Evolutionary conservation across 2,888 invertebrate species (phyloP), one percentile per base, ranked within the genome.

Genomic region (Monopis laevigella): DNA sequence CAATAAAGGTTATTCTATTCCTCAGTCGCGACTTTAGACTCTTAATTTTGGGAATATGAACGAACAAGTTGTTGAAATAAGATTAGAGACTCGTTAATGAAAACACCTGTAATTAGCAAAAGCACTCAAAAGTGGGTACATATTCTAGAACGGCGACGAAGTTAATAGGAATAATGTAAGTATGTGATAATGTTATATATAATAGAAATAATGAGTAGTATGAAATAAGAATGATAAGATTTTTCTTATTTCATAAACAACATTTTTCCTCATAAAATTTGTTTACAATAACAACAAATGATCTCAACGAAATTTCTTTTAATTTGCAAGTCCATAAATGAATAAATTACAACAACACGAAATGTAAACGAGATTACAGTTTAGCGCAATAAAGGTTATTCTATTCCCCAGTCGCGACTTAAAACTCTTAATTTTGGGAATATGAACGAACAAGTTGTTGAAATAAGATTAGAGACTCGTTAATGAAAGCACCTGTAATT

Each of bases 81-180:
- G 58, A 64, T 65, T 59, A 59, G 53, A 57, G 49, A 55, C 64
- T 65, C 63, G 62, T 64, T 69, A 65, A 68, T 64, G 61, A 58
- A 56, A 64, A 62, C 51, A 66, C 65, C 65, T 68, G 64, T 65
- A 69, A 70, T 71, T 70, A 69, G 63, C 55, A 49, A 48, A 50
- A 58, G 58, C 55, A 57, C 62, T 62, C 58, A 58, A 61, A 63
- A 65, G 58, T 58, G 58, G 62, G 60, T 65, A 65, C 65, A 72
- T 64, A 62, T 62, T 71, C 59, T 51, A 49, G 21, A 32, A 38
- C 39, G 44, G 43, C 58, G 59, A 62, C 62, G 59, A 69, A 69
- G 64, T 68, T 72, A 70, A 71, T 70, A 63, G 67, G 65, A 65
- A 66, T 72, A 72, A 73, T 69, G 70, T 66, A 61, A 62, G 63